A percentile compares a stretch with the other conserved stretches of the same genome.
Evolutionary conservation across 2,888 invertebrate genomes (phyloP).

Genomic region (Rotaria socialis): DNA sequence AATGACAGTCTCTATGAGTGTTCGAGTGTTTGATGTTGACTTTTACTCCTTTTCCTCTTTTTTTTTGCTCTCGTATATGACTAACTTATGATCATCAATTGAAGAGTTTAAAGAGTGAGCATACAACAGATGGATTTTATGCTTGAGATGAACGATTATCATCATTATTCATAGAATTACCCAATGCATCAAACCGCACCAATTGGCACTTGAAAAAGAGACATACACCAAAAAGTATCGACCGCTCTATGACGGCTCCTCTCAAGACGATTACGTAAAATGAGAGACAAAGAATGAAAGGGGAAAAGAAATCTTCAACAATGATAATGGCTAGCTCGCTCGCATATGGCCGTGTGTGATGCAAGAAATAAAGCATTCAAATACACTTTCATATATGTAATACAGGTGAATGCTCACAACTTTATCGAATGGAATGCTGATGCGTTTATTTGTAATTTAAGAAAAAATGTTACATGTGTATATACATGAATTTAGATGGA

Average conservation of each 20-base stretch:
- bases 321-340: not conserved
- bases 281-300: not conserved
- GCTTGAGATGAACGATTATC: slow-evolving; percentile 19
- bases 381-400: not conserved
- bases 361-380: not conserved
- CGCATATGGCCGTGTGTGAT: not conserved
- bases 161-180: not conserved
- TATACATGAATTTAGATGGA: not conserved
- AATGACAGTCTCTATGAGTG: not conserved
- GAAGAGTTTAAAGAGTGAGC: not conserved
- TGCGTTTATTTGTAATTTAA: not conserved
- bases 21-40: slow-evolving; percentile 7
- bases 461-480: not conserved
- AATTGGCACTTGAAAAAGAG: slow-evolving; percentile 7
- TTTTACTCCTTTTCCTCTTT: not conserved
- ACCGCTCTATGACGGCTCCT: not conserved
- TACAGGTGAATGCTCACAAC: not conserved
- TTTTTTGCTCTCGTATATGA: not conserved
- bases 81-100: not conserved
- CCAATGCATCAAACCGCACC: slow-evolving; percentile 20
- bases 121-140: slow-evolving; percentile 24
- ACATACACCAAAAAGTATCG: not conserved
- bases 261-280: slow-evolving; percentile 21
- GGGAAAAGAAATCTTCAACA: not conserved
- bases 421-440: not conserved